Evolutionary conservation across 2,888 invertebrate species (phyloP), one percentile per base, ranked within the genome.

Genomic region (Congeria kusceri): DNA sequence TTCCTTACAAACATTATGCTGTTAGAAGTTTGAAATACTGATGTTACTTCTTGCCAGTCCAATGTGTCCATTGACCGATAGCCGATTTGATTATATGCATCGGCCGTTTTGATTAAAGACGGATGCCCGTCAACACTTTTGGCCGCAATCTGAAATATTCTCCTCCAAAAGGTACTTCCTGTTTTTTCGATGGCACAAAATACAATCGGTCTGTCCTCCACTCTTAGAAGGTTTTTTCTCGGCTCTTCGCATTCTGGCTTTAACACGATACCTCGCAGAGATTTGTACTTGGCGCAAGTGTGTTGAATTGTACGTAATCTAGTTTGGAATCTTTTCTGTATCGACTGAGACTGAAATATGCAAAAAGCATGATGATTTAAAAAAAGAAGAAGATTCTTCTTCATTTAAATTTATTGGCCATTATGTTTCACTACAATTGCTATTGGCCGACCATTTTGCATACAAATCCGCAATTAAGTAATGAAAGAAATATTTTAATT

Each of bases 181-280:
- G 67, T 44, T 39, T 74, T 74, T 53, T 74, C 73, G 5, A 74
- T 67, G 25, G 73, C 61, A n/a, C 73, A 74, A 44, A 67, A 74
- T 1, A 74, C 39, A 18, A 66, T 9, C 1, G 9, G 53, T 20
- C 11, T 53, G 20, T 20, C 11, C 9, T 53, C 53, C n/a, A 23
- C 23, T 15, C n/a, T 53, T 9, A 53, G 53, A 25, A 53, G 11
- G 18, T 1, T 25, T 53, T 53, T 53, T 20, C 53, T 53, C 9
- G 53, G 53, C 1, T 53, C 53, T 4, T 53, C 53, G 9, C 53
- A 39, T 13, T 39, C 39, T 39, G 39, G 39, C 15, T 39, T 39
- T 39, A 39, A 39, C 9, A 39, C 39, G 15, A 39, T 39, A 39
- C 9, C 9, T 39, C 9, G 39, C 11, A 39, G 15, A 15, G 9